Conservation (phyloP, 1,140 invertebrate species). For the Diorhabda carinulata region DNA sequence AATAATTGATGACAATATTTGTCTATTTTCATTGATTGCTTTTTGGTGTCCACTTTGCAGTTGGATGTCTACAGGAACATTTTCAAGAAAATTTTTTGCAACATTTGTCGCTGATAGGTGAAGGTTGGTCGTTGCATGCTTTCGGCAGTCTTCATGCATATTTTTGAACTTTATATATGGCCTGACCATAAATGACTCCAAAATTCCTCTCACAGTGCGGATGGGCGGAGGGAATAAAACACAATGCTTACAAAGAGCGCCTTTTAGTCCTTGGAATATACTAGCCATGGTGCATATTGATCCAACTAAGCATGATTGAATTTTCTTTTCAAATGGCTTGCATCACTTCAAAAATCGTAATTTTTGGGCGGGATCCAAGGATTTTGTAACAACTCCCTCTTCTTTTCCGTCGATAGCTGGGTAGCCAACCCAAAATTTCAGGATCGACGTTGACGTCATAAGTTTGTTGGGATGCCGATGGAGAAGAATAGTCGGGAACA, state of each 20-base stretch:
- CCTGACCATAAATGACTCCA: constrained; percentile 6
- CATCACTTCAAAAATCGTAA: no score
- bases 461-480: no score
- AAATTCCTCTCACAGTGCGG: constrained; percentile 13
- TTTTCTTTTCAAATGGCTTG: no score
- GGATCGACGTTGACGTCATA: no score
- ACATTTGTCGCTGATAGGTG: constrained; percentile 15
- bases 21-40: constrained; percentile 10
- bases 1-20: constrained; percentile 32
- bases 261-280: constrained; percentile 37
- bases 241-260: constrained; percentile 27
- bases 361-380: no score
- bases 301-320: no score
- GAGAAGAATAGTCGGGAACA: no score
- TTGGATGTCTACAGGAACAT: constrained; percentile 28
- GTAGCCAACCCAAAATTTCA: no score
- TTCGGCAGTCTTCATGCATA: constrained; percentile 30
- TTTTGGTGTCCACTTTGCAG: constrained; percentile 23
- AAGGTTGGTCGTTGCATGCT: constrained; percentile 18
- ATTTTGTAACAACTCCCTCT: constrained; percentile 18
- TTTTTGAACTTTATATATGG: constrained; percentile 33
- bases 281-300: constrained; percentile 18
- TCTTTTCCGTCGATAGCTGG: no score
- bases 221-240: constrained; percentile 32
- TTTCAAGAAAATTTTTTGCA: constrained; percentile 32